Conservation (phyloP, 30 jellyfish, hydroid and myxozoan species). For the Mastigias papua region DNA sequence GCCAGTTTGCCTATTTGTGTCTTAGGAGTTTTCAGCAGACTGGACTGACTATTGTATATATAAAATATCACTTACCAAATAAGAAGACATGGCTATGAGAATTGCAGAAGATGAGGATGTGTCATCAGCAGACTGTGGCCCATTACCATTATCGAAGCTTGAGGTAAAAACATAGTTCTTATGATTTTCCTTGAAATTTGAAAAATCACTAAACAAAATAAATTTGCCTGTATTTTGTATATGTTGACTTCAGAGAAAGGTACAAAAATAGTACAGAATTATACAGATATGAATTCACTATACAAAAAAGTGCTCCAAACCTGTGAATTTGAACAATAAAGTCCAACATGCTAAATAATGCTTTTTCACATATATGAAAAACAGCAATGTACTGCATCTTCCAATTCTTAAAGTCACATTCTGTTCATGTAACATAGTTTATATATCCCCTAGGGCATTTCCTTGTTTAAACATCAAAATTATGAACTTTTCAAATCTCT, state of each 20-base stretch:
- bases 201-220: not conserved
- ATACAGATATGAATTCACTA: not conserved
- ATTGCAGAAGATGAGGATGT: conserved; percentile 55
- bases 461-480: no score
- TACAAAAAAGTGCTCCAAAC: not conserved
- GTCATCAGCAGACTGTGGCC: conserved; percentile 84
- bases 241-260: not conserved
- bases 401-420: no score
- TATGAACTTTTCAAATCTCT: no score
- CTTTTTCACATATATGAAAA: no score
- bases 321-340: not conserved
- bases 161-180: conserved; percentile 53
- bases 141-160: conserved; percentile 74
- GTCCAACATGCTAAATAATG: not conserved
- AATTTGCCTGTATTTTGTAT: not conserved
- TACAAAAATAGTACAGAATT: not conserved
- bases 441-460: no score
- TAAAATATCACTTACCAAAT: no score
- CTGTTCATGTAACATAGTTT: no score
- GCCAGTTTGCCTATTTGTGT: no score
- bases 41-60: no score
- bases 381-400: no score
- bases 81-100: conserved; percentile 74
- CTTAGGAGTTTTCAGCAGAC: no score
- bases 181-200: not conserved